These are phyloP conservation scores for Callorhinus ursinus DNA, from an alignment of 2,113 vertebrate species.

Conservation along the genomic window DNA sequence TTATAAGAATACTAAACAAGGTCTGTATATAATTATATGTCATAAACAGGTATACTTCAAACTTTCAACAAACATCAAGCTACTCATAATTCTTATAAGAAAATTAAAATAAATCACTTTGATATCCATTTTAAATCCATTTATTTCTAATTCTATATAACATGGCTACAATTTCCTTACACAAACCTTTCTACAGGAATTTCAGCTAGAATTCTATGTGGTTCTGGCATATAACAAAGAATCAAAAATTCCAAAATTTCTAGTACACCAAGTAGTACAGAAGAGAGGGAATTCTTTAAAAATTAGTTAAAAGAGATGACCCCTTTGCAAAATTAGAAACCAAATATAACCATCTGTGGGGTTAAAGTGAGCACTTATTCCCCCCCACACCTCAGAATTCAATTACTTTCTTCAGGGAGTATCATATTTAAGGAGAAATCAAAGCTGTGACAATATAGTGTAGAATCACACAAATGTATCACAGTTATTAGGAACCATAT, in stretches of 20 bases:
- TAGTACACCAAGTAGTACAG: background rate
- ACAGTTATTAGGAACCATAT: background rate
- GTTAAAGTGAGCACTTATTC: conserved; percentile 25
- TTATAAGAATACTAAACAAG: background rate
- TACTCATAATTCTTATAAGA: conserved; percentile 28
- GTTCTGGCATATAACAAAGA: conserved; percentile 5
- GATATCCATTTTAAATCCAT: background rate
- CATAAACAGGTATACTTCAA: background rate
- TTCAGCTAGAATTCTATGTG: conserved; percentile 15
- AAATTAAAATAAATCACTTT: conserved; percentile 34
- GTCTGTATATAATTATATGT: background rate
- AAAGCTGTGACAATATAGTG: background rate
- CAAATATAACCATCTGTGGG: conserved; percentile 56
- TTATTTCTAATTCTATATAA: conserved; percentile 47
- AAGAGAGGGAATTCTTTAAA: conserved; percentile 24
- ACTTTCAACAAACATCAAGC: background rate
- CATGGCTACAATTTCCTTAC: background rate
- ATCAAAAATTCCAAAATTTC: conserved; percentile 1
- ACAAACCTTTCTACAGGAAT: background rate
- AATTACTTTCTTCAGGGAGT: background rate
- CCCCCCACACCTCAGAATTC: background rate
- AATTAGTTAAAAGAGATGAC: conserved; percentile 9
- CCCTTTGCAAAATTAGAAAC: conserved; percentile 37
- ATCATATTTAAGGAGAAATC: conserved; percentile 25
- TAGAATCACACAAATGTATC: background rate